Percentiles rank a stretch among this genome's conserved stretches.
Conservation (phyloP, 2,888 invertebrate genomes). For the Eupeodes luniger region DNA sequence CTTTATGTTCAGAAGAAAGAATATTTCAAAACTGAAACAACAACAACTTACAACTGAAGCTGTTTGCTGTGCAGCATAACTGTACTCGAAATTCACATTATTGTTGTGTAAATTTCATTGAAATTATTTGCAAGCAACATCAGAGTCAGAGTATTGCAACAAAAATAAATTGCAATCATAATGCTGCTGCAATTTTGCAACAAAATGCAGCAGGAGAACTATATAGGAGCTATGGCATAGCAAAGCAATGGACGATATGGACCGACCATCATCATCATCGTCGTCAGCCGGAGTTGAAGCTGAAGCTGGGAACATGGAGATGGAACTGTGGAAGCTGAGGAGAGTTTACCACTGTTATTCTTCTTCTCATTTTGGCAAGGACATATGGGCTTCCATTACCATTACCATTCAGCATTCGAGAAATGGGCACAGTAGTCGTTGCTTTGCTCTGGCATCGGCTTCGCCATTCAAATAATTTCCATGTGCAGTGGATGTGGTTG, state of each 20-base stretch:
- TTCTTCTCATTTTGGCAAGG: conserved; percentile 70
- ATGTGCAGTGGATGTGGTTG: conserved; percentile 74
- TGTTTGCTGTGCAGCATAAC: background rate
- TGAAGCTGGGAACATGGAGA: background rate
- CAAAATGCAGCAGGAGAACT: conserved; percentile 36
- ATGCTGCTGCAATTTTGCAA: conserved; percentile 52
- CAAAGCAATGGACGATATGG: background rate
- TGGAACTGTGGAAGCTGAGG: background rate
- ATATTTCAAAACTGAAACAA: background rate
- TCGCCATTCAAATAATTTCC: conserved; percentile 67
- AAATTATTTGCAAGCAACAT: conserved; percentile 68
- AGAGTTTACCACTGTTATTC: conserved; percentile 38
- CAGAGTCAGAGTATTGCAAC: conserved; percentile 67
- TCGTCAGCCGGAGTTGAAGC: background rate
- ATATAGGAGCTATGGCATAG: background rate
- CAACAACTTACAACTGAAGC: background rate
- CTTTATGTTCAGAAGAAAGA: background rate
- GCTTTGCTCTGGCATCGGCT: conserved; percentile 37
- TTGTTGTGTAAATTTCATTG: conserved; percentile 43
- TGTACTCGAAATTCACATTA: conserved; percentile 58
- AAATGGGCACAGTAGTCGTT: conserved; percentile 48
- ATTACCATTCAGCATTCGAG: conserved; percentile 70
- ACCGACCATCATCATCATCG: background rate
- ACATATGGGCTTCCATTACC: conserved; percentile 73
- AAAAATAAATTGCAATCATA: conserved; percentile 76